Evolutionary conservation across 2,797 vertebrate species (phyloP), one percentile per base, ranked within the genome.

Genomic region (Anguilla megastoma): DNA sequence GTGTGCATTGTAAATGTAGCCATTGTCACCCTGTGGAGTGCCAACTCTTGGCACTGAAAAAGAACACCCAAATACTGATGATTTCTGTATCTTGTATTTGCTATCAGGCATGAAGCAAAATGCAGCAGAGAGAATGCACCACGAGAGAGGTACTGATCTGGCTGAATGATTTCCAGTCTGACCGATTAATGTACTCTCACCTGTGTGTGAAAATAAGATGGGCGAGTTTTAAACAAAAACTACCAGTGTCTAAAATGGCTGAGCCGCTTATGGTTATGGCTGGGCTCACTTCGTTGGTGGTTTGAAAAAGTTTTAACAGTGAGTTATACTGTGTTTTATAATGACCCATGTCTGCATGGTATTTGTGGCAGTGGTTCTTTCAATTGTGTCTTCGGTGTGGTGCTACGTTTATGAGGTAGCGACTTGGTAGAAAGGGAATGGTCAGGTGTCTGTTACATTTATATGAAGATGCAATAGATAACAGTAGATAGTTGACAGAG

Each of bases 321-420:
- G 36, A 89, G 92, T 93, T 94, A 92, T 96, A 94, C 27, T 56
- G 27, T 96, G 94, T 18, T 83, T 30, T 58, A 66, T 96, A 95
- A 94, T 94, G 94, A 94, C 93, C 93, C 92, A 93, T 95, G 94
- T 96, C 95, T 96, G 96, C 96, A 96, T 96, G 96, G 94, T 95
- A 93, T 92, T 87, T 90, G 95, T 95, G 93, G 93, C 93, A 91
- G 94, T 95, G 95, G 94, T 95, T 93, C 94, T 96, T 96, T 94
- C 88, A 92, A 93, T 94, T 92, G 92, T 95, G 96, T 95, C 93
- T 95, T 93, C 95, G 91, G 94, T 94, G 91, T 90, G 93, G 91
- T 94, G 90, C 92, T 93, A 86, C 86, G 91, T 90, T 92, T 95
- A 93, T 91, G 91, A 92, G 90, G 92, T 90, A 90, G 56, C 88